Conservation (phyloP, 2,113 vertebrate species). For the Hippocampus abdominalis region DNA sequence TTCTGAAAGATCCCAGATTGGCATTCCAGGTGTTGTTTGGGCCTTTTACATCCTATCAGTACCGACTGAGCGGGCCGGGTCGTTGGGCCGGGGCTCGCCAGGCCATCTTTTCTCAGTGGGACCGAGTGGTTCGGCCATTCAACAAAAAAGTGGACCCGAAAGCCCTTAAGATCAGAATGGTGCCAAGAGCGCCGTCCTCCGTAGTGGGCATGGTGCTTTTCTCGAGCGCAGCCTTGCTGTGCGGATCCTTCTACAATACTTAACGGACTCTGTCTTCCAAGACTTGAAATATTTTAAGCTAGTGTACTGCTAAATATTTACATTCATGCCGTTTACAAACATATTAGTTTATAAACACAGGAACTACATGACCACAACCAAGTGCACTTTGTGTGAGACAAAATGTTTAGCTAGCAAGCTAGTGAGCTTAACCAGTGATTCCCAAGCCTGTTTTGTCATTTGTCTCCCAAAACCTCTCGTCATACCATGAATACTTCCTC, state of each 20-base stretch:
- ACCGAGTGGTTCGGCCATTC: slow-evolving; percentile 74
- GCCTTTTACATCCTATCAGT: slow-evolving; percentile 85
- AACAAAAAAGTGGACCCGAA: slow-evolving; percentile 67
- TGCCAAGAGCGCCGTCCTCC: neutral
- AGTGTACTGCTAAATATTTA: neutral
- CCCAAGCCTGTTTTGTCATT: too few relatives aligned
- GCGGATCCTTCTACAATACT: slow-evolving; percentile 19
- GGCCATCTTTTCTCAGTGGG: slow-evolving; percentile 85
- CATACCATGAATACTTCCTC: too few relatives aligned
- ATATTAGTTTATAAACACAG: neutral
- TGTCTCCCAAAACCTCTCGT: too few relatives aligned
- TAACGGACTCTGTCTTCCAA: neutral
- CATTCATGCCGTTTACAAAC: too few relatives aligned
- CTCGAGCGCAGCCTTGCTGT: slow-evolving; percentile 26
- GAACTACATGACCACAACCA: neutral
- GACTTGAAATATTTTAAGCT: neutral
- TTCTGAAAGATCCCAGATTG: slow-evolving; percentile 78
- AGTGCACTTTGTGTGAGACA: neutral
- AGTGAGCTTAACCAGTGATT: too few relatives aligned
- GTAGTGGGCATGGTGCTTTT: slow-evolving; percentile 4
- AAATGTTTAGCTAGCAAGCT: neutral
- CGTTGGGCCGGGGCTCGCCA: slow-evolving; percentile 79
- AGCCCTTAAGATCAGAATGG: slow-evolving; percentile 22
- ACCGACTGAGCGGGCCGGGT: slow-evolving; percentile 79
- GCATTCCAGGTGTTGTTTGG: slow-evolving; percentile 76